These are phyloP conservation scores for Sebastes umbrosus DNA, from an alignment of 2,797 vertebrate species.

Conservation along the genomic window DNA sequence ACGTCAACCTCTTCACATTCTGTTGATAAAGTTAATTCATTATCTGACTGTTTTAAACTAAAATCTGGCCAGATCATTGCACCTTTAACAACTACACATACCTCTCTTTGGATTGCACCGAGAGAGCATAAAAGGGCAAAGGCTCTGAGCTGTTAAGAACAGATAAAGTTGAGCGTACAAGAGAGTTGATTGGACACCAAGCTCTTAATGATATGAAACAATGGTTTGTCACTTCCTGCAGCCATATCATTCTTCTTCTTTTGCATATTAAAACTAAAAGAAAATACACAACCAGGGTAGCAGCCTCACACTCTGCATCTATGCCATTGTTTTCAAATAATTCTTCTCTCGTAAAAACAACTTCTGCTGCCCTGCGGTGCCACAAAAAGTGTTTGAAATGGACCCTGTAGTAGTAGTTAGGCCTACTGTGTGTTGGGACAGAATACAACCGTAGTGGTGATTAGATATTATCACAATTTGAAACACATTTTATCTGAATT, in stretches of 20 bases:
- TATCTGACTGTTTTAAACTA: too few relatives aligned
- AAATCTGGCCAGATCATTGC: too few relatives aligned
- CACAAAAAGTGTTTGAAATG: not conserved
- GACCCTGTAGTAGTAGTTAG: not conserved
- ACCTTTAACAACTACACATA: too few relatives aligned
- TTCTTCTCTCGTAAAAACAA: not conserved
- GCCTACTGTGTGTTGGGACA: not conserved
- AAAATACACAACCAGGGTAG: not conserved
- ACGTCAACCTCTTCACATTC: not conserved
- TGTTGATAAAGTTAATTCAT: not conserved
- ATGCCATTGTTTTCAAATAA: too few relatives aligned
- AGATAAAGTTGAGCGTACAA: conserved; percentile 26
- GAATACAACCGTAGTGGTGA: not conserved
- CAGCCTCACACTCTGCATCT: not conserved
- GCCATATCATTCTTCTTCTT: not conserved
- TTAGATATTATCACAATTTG: not conserved
- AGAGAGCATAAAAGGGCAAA: conserved; percentile 4
- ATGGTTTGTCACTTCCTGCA: not conserved
- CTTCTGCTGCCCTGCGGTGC: not conserved
- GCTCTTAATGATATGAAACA: not conserved
- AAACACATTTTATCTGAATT: not conserved
- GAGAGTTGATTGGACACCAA: not conserved
- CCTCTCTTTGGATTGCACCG: not conserved
- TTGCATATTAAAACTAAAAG: not conserved
- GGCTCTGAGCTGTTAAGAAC: not conserved